phyloP scores from a whole-genome alignment of 2,797 vertebrate genomes.

The Squalus acanthias region DNA sequence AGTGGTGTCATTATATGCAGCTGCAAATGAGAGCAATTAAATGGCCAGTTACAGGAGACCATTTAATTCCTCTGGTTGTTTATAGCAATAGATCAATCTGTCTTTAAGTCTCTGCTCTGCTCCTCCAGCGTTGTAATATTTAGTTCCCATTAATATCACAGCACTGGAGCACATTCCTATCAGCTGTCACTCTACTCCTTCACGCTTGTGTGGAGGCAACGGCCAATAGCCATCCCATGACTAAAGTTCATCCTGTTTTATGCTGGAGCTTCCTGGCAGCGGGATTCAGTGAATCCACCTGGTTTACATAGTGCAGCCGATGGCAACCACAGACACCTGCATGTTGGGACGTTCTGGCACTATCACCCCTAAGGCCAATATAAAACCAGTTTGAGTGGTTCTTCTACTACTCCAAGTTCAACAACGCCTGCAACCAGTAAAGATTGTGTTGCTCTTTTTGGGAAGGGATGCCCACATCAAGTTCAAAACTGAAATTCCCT shows the following conservation, averaged over 20 bases:
- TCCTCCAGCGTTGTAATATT: neutral
- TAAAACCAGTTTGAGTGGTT: neutral
- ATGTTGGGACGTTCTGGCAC: neutral
- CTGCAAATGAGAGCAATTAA: neutral
- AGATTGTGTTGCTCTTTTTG: neutral
- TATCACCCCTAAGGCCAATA: neutral
- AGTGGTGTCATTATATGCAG: neutral
- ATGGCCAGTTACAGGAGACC: neutral
- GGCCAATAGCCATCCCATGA: neutral
- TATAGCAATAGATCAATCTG: neutral
- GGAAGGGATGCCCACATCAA: neutral
- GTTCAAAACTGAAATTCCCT: neutral
- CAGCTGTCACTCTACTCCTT: neutral
- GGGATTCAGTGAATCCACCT: neutral
- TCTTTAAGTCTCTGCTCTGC: neutral
- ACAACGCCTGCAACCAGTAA: neutral
- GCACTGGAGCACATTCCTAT: neutral
- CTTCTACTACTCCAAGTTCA: neutral
- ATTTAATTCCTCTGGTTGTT: neutral
- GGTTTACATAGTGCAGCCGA: neutral
- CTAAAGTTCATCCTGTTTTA: neutral
- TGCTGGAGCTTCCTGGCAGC: neutral
- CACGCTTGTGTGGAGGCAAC: too few species aligned
- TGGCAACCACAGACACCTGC: too few species aligned
- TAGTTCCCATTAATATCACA: neutral